These are phyloP conservation scores for Lycia hirtaria DNA, from an alignment of 2,888 invertebrate species.

Conservation along the genomic window DNA sequence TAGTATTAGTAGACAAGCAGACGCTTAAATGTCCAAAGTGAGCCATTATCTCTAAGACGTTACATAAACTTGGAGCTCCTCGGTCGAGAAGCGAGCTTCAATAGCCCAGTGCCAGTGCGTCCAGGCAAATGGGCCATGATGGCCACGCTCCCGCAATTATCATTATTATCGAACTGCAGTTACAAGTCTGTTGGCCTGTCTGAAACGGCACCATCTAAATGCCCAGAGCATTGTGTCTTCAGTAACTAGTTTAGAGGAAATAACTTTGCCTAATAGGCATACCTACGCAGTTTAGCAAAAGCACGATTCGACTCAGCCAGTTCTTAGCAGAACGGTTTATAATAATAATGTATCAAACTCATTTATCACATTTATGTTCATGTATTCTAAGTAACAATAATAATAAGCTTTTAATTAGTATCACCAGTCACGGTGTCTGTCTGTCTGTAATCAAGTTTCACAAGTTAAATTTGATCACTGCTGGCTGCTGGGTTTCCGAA, in stretches of 20 bases:
- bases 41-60: slow-evolving; percentile 25
- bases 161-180: slow-evolving; percentile 53
- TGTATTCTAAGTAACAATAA: too few relatives aligned
- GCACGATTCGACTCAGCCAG: too few relatives aligned
- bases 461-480: too few relatives aligned
- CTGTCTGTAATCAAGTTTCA: too few relatives aligned
- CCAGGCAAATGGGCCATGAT: slow-evolving; percentile 50
- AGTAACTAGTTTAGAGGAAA: slow-evolving; percentile 6
- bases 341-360: too few relatives aligned
- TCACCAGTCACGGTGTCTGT: too few relatives aligned
- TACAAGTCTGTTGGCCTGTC: slow-evolving; percentile 47
- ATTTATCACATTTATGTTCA: too few relatives aligned
- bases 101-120: slow-evolving; percentile 28
- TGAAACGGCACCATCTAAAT: slow-evolving; percentile 36
- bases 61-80: slow-evolving; percentile 27
- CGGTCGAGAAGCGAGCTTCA: slow-evolving; percentile 31
- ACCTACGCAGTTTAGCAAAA: too few relatives aligned
- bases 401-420: too few relatives aligned
- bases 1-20: neutral
- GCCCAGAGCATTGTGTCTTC: slow-evolving; percentile 23
- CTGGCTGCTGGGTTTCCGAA: too few relatives aligned
- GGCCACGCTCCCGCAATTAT: slow-evolving; percentile 54
- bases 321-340: too few relatives aligned
- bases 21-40: slow-evolving; percentile 3
- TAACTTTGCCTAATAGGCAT: neutral